These are phyloP conservation scores for Cecidostiba fungosa DNA, from an alignment of 2,888 invertebrate species.

Conservation along the genomic window DNA sequence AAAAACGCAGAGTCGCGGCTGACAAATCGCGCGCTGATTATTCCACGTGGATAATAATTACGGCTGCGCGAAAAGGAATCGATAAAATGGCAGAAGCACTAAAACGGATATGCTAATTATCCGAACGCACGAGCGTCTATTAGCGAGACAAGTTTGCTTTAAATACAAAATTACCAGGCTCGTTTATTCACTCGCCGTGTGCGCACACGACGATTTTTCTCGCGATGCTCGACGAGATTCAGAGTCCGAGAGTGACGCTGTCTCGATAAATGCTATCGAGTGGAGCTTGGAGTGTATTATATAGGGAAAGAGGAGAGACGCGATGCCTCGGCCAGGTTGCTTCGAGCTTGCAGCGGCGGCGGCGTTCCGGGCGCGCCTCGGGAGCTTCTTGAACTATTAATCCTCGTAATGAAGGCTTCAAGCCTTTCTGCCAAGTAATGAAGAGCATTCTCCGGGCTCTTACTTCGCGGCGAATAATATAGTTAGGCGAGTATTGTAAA, in stretches of 20 bases:
- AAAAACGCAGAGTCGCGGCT: neutral
- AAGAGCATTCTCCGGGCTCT: constrained; percentile 68
- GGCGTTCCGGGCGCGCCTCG: constrained; percentile 60
- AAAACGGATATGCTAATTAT: constrained; percentile 26
- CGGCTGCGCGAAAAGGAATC: neutral
- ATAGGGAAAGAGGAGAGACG: neutral
- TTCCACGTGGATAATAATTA: no score
- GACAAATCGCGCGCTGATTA: constrained; percentile 40
- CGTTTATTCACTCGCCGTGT: no score
- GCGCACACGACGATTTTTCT: neutral
- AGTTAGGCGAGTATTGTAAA: constrained; percentile 63
- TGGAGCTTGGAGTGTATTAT: neutral
- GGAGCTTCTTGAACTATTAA: constrained; percentile 68
- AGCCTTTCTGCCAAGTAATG: constrained; percentile 68
- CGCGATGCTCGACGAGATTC: neutral
- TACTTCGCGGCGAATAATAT: constrained; percentile 57
- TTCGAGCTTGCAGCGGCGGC: constrained; percentile 18
- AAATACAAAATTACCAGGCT: constrained; percentile 37
- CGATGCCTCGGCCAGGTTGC: neutral
- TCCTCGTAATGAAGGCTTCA: constrained; percentile 70
- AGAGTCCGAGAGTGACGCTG: constrained; percentile 4
- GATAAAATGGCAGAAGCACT: neutral
- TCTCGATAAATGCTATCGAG: constrained; percentile 40
- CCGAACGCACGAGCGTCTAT: constrained; percentile 1
- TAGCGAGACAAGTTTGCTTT: constrained; percentile 44